Percentiles rank a stretch among this genome's conserved stretches.
Evolutionary conservation across 2,797 vertebrate genomes (phyloP).

Genomic region (Odontamblyopus rebecca): DNA sequence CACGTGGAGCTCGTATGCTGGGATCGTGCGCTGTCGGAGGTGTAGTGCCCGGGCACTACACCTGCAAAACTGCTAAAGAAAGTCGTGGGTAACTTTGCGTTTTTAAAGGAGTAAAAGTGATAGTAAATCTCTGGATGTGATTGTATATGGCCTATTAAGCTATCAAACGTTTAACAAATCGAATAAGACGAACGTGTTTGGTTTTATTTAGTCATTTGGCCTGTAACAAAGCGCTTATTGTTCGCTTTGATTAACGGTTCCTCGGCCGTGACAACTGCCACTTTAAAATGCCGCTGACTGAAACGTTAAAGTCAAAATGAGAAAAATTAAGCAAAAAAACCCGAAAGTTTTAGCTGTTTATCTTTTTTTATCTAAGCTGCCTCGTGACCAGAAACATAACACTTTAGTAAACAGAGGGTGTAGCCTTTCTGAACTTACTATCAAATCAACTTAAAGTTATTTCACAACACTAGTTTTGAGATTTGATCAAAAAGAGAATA

Average conservation of each 20-base stretch:
- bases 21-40: too few species aligned
- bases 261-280: not conserved
- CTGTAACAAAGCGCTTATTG: conserved; percentile 43
- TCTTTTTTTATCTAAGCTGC: not conserved
- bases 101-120: not conserved
- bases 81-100: too few species aligned
- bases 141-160: conserved; percentile 11
- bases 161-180: conserved; percentile 3
- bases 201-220: conserved; percentile 30
- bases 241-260: conserved; percentile 45
- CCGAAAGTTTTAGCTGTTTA: not conserved
- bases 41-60: too few species aligned
- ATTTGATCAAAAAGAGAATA: not conserved
- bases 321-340: not conserved
- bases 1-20: too few species aligned
- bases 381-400: not conserved
- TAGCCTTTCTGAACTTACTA: not conserved
- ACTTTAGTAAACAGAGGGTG: conserved; percentile 6
- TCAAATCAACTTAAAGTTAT: not conserved
- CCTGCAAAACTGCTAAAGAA: too few species aligned
- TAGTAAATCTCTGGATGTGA: conserved; percentile 5
- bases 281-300: not conserved
- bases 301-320: not conserved
- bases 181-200: not conserved
- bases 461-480: not conserved